Base-by-base conservation (phyloP, 37 sponge, comb jelly and placozoan species). In the Lycopodina hypogea region DNA sequence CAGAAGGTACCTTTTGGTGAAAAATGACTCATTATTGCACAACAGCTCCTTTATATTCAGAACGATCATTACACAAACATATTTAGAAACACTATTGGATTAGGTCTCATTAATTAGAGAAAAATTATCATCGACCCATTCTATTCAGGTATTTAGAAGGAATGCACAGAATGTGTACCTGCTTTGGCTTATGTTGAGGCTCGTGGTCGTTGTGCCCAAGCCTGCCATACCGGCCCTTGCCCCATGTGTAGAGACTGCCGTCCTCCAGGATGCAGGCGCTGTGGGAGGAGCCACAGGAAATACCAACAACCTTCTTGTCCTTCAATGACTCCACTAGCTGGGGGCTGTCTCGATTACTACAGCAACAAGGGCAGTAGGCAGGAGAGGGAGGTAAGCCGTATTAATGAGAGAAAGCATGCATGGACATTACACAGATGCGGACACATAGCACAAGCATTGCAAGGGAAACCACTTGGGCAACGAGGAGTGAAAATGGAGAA, bases 151-250 rank as follows among this genome's bases (percentile, higher is more conserved):
- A n/a, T n/a, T n/a, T n/a, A n/a, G n/a, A n/a, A n/a, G n/a, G n/a
- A n/a, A n/a, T n/a, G n/a, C n/a, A n/a, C n/a, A n/a, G n/a, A n/a
- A 18, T 23, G 12, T 32, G 18, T 18, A 97, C 94, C 72, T 82
- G 85, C 75, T 97, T 97, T 28, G 97, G 97, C 57, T 82, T 94
- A 69, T 85, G 40, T 68, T 92, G 92, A 35, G 91, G 90, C 24
- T 97, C 97, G 63, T 86, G 75, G 42, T 94, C 93, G 41, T 94
- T 94, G 75, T 97, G 97, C 2, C 97, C 97, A 4, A 97, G 93
- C 67, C 97, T 72, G 32, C 97, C 97, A 77, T 97, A 97, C 32
- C 97, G 78, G 11, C 97, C 97, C 66, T 97, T 97, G 42, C 97
- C 97, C 97, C 97, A 97, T 8, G 97, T 97, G 81, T 89, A 94